These are phyloP conservation scores for Barypeithes pellucidus DNA, from an alignment of 2,888 invertebrate species.

Conservation along the genomic window DNA sequence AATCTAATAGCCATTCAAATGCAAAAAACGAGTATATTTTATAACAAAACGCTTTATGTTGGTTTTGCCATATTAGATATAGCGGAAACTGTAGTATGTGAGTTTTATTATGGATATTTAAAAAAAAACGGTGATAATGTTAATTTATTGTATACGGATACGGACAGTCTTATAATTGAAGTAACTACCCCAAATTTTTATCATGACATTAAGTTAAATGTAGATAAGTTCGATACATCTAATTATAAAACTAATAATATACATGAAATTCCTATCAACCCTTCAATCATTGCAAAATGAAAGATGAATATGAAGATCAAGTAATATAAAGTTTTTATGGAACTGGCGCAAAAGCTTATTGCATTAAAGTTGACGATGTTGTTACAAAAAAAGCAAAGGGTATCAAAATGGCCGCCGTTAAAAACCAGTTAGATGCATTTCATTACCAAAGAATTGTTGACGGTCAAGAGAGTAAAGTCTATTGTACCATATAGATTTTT, in stretches of 20 bases:
- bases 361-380: background rate
- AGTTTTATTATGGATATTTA: background rate
- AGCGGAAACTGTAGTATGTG: background rate
- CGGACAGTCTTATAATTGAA: background rate
- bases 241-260: background rate
- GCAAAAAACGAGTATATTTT: background rate
- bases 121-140: background rate
- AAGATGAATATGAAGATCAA: background rate
- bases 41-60: background rate
- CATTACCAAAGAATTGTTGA: too few relatives aligned
- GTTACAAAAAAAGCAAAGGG: too few relatives aligned
- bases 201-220: background rate
- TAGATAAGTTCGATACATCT: conserved; percentile 5
- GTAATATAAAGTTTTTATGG: background rate
- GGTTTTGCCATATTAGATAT: background rate
- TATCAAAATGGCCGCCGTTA: too few relatives aligned
- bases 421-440: too few relatives aligned
- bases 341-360: background rate
- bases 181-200: background rate
- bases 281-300: background rate
- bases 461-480: too few relatives aligned
- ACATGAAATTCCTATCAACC: background rate
- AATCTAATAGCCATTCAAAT: background rate
- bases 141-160: background rate
- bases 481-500: too few relatives aligned